Conservation (phyloP, 2,888 invertebrate species). For the Drosophila cracens region DNA sequence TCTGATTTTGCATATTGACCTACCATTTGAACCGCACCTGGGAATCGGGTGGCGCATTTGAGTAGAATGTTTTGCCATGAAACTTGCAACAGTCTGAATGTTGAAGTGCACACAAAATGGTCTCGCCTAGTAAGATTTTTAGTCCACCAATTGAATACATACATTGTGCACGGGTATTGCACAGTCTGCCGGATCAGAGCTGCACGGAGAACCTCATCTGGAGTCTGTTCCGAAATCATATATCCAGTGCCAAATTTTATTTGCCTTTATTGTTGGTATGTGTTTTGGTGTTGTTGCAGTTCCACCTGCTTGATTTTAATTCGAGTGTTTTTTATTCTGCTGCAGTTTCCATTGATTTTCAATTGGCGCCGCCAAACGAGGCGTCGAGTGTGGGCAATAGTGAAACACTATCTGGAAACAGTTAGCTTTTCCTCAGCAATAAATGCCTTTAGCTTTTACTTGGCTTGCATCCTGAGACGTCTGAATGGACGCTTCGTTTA, state of each 20-base stretch:
- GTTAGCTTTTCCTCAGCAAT: slow-evolving; percentile 29
- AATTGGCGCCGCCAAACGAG: slow-evolving; percentile 40
- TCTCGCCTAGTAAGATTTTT: slow-evolving; percentile 53
- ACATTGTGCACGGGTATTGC: slow-evolving; percentile 43
- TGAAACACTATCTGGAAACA: slow-evolving; percentile 48
- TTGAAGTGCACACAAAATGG: slow-evolving; percentile 38
- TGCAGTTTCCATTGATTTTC: slow-evolving; percentile 54
- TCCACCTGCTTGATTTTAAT: neutral
- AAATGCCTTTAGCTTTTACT: slow-evolving; percentile 44
- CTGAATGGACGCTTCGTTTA: slow-evolving; percentile 39
- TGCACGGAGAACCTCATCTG: slow-evolving; percentile 60
- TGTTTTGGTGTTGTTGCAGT: neutral
- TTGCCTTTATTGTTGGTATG: slow-evolving; percentile 58
- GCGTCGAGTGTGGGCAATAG: slow-evolving; percentile 4
- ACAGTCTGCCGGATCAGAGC: slow-evolving; percentile 49
- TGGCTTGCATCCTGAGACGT: slow-evolving; percentile 47
- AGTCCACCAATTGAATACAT: slow-evolving; percentile 36
- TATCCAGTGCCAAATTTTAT: slow-evolving; percentile 62
- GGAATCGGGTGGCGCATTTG: neutral
- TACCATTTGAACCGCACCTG: neutral
- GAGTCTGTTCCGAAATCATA: slow-evolving; percentile 63
- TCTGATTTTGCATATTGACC: neutral
- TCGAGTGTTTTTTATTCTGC: neutral
- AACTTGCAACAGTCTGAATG: slow-evolving; percentile 22
- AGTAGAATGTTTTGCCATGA: neutral